These are phyloP conservation scores for Apodemia mormo DNA, from an alignment of 2,888 invertebrate genomes.

Conservation along the genomic window DNA sequence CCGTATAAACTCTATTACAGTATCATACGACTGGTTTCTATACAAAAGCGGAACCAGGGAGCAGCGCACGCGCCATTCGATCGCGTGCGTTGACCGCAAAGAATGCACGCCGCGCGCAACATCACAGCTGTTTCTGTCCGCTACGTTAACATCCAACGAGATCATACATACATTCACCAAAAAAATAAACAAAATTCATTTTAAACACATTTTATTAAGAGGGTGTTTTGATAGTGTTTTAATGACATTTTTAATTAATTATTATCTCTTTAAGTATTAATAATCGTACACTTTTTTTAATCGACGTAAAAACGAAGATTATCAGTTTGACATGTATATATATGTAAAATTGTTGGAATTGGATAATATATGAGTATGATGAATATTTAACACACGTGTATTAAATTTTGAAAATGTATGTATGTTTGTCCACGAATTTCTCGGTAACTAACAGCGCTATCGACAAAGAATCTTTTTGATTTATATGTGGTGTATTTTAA, in stretches of 20 bases:
- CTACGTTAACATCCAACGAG: slow-evolving; percentile 26
- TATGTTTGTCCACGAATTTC: no score
- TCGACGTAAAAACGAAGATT: no score
- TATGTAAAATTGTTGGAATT: no score
- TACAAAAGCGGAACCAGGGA: slow-evolving; percentile 40
- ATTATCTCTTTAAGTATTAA: no score
- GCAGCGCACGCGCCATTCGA: slow-evolving; percentile 30
- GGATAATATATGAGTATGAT: no score
- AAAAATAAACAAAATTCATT: neutral
- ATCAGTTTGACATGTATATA: no score
- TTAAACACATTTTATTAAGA: neutral
- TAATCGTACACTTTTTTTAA: no score
- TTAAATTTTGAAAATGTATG: no score
- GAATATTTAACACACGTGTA: no score
- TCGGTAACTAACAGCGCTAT: no score
- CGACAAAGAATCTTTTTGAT: no score
- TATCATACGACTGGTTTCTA: slow-evolving; percentile 25
- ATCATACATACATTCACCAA: slow-evolving; percentile 8
- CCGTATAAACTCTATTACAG: slow-evolving; percentile 7
- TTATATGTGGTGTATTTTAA: no score
- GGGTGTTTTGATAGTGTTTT: neutral
- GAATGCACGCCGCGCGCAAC: slow-evolving; percentile 56
- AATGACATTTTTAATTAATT: neutral
- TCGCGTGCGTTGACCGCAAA: slow-evolving; percentile 69
- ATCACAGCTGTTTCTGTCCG: slow-evolving; percentile 55